Evolutionary conservation across 2,797 vertebrate genomes (phyloP).

Genomic region (Natrix natrix): DNA sequence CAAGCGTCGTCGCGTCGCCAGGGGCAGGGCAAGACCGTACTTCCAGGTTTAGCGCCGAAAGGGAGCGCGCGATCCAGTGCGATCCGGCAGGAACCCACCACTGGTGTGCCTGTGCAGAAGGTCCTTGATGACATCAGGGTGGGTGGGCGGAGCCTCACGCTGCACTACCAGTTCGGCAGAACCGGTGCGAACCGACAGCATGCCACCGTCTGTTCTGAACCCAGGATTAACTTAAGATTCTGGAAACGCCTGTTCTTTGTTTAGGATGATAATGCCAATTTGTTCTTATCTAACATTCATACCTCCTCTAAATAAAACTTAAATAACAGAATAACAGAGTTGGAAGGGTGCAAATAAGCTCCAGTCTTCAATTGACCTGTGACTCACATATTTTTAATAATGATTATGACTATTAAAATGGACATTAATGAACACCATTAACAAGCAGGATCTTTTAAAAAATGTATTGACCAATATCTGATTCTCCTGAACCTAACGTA

Average conservation of each 20-base stretch:
- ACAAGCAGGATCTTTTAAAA: not conserved
- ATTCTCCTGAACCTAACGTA: constrained; percentile 37
- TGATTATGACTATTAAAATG: not conserved
- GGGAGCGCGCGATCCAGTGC: too few relatives aligned
- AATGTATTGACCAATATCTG: constrained; percentile 13
- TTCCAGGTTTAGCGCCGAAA: too few relatives aligned
- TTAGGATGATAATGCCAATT: not conserved
- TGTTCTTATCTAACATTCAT: not conserved
- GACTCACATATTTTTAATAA: not conserved
- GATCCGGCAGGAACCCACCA: too few relatives aligned
- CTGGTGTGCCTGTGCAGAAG: too few relatives aligned
- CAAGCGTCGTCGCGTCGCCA: too few relatives aligned
- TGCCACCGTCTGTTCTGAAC: not conserved
- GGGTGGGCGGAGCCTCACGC: too few relatives aligned
- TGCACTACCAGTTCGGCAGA: too few relatives aligned
- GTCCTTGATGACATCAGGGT: too few relatives aligned
- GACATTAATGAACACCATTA: constrained; percentile 11
- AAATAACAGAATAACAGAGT: not conserved
- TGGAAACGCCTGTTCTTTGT: not conserved
- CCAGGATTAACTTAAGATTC: not conserved
- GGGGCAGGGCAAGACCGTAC: too few relatives aligned
- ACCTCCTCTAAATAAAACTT: not conserved
- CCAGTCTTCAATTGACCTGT: not conserved
- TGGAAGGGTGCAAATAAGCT: not conserved
- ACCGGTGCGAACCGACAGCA: too few relatives aligned